Percentiles rank a stretch among this genome's conserved stretches.
Conservation (phyloP, 2,888 invertebrate genomes). For the Dolichopus griseipennis region DNA sequence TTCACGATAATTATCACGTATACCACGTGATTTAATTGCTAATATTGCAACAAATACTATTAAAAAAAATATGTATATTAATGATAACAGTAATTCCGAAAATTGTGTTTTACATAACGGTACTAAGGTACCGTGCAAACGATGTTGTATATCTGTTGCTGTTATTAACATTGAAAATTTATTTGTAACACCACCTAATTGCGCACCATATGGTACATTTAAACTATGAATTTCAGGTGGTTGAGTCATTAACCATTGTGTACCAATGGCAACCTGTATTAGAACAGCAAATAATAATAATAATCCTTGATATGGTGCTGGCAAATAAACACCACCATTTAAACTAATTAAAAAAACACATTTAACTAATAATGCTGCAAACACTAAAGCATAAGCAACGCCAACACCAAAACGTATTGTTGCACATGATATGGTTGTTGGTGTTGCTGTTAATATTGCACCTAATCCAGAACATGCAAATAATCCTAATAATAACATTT, state of each 20-base stretch:
- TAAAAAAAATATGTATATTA: constrained; percentile 76
- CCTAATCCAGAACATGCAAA: constrained; percentile 74
- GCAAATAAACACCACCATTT: constrained; percentile 83
- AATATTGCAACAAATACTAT: constrained; percentile 76
- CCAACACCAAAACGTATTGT: constrained; percentile 75
- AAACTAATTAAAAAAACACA: constrained; percentile 87
- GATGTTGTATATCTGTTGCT: constrained; percentile 33
- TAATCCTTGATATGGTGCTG: constrained; percentile 84
- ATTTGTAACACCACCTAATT: constrained; percentile 21
- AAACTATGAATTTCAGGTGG: constrained; percentile 56
- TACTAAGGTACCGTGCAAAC: constrained; percentile 34
- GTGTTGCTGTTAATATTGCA: constrained; percentile 67
- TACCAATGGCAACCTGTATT: constrained; percentile 78
- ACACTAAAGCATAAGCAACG: constrained; percentile 74
- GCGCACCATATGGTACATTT: constrained; percentile 34
- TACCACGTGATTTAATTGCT: constrained; percentile 76
- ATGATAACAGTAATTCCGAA: constrained; percentile 63
- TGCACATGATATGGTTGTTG: constrained; percentile 71
- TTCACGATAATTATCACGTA: constrained; percentile 88
- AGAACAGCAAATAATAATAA: constrained; percentile 83
- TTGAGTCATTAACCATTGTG: constrained; percentile 74
- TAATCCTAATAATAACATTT: constrained; percentile 74
- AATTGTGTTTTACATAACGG: constrained; percentile 58
- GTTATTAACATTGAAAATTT: constrained; percentile 25
- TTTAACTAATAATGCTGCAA: constrained; percentile 85